Percentiles rank a stretch among this genome's conserved stretches.
phyloP scores from a whole-genome alignment of 2,888 invertebrate genomes.

The Lasioglossum calceatum region DNA sequence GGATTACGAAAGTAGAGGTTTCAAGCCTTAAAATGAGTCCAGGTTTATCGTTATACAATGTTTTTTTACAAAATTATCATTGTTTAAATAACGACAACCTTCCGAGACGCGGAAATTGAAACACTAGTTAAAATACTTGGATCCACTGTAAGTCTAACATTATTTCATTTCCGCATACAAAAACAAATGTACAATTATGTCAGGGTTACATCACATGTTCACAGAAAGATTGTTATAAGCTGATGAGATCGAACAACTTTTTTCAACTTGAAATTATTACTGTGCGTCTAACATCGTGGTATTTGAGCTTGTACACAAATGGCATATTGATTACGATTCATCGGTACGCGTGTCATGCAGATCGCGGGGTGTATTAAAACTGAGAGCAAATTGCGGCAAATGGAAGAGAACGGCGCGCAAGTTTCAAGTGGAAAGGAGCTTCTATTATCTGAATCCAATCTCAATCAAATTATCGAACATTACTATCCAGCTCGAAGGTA shows the following conservation, averaged over 20 bases:
- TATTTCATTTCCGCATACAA: background rate
- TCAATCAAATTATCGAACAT: constrained; percentile 8
- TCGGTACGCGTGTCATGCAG: background rate
- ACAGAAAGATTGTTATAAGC: background rate
- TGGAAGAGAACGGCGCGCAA: background rate
- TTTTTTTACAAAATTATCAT: background rate
- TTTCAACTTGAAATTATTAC: background rate
- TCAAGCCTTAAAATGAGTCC: no score
- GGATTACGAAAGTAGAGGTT: no score
- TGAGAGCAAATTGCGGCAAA: background rate
- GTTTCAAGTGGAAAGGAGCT: background rate
- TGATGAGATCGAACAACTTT: background rate
- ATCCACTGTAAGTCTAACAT: background rate
- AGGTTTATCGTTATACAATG: no score
- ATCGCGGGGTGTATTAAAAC: background rate
- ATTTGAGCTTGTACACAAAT: background rate
- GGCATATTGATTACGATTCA: background rate
- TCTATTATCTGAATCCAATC: background rate
- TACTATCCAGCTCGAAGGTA: background rate
- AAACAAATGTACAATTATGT: background rate
- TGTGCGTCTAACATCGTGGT: background rate
- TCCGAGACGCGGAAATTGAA: background rate
- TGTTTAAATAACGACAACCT: background rate
- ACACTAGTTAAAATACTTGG: background rate
- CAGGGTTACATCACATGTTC: background rate